Evolutionary conservation across 2,888 invertebrate species (phyloP).

Genomic region (Yponomeuta sedellus): DNA sequence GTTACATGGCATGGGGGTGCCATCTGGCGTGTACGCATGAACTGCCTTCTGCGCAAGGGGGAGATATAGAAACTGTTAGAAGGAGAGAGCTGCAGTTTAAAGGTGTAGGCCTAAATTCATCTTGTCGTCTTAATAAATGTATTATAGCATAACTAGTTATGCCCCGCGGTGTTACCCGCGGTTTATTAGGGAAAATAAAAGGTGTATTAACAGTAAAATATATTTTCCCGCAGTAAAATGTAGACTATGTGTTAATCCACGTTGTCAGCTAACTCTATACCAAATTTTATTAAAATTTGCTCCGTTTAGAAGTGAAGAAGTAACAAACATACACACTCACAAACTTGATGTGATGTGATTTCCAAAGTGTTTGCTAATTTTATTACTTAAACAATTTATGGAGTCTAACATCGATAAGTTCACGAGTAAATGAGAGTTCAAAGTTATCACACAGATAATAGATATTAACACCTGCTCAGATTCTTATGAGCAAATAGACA

Average conservation of each 20-base stretch:
- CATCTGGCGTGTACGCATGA: conserved; percentile 28
- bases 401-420: not conserved
- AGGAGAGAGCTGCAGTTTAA: not conserved
- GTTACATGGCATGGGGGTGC: conserved; percentile 21
- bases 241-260: too few species aligned
- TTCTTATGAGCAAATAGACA: not conserved
- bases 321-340: too few species aligned
- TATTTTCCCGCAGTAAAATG: too few species aligned
- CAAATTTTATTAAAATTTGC: too few species aligned
- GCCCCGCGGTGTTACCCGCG: too few species aligned
- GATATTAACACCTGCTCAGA: not conserved
- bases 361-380: not conserved
- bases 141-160: too few species aligned
- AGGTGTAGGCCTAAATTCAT: too few species aligned
- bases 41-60: not conserved
- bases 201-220: too few species aligned
- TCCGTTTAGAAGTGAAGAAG: too few species aligned
- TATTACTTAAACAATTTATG: not conserved
- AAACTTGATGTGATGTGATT: not conserved
- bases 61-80: not conserved
- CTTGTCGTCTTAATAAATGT: too few species aligned
- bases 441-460: not conserved
- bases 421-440: not conserved
- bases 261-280: too few species aligned
- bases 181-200: too few species aligned